Evolutionary conservation across 2,797 vertebrate genomes (phyloP).

Genomic region (Acridotheres tristis): DNA sequence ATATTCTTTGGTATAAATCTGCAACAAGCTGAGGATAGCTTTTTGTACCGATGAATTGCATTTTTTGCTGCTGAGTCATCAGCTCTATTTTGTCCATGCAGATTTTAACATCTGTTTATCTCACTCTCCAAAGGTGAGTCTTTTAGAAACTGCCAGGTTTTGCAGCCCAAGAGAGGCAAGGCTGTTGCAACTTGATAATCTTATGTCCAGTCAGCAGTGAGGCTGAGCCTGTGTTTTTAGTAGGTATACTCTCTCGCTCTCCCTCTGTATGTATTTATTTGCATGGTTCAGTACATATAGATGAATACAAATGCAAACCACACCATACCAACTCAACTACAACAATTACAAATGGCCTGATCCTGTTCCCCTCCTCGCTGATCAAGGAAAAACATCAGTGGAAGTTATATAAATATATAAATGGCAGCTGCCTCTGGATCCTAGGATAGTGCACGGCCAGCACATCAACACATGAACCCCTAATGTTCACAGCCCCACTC

Average conservation of each 20-base stretch:
- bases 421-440: fast-evolving
- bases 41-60: neutral
- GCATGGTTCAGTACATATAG: neutral
- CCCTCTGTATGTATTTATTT: neutral
- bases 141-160: neutral
- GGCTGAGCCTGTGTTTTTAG: neutral
- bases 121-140: neutral
- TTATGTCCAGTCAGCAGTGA: neutral
- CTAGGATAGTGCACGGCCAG: neutral
- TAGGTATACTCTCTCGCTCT: neutral
- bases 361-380: neutral
- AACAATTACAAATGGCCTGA: neutral
- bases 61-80: neutral
- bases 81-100: neutral
- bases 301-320: neutral
- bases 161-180: neutral
- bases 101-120: neutral
- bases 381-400: neutral
- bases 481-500: neutral
- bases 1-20: neutral
- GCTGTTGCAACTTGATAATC: neutral
- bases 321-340: neutral
- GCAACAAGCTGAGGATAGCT: neutral
- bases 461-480: neutral
- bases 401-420: neutral